Base-by-base conservation (phyloP, 2,888 invertebrate genomes). In the Hypercompe scribonia region DNA sequence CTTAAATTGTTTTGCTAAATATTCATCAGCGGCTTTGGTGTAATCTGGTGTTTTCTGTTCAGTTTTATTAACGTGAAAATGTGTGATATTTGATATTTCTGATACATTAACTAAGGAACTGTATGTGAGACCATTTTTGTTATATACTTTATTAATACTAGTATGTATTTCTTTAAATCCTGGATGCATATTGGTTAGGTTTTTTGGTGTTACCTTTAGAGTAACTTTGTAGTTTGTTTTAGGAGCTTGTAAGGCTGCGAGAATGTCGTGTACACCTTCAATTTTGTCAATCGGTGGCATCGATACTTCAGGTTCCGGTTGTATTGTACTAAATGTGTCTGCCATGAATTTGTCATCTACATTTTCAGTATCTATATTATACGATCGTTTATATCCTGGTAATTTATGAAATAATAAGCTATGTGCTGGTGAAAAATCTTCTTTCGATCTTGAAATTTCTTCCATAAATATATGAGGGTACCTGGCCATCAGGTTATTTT, bases 161-260 rank as follows among this genome's bases (percentile, higher is more conserved):
- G 94, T 93, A 65, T 93, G 93, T 54, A 93, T 81, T 90, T 94
- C 94, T 86, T 94, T 95, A 64, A 91, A 94, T 0, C 92, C 92
- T 15, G 90, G 81, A 73, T 88, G 84, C 2, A 87, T 63, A 0
- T 90, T 85, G 3, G 90, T 86, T 0, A 72, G 68, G 70, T 93
- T 93, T 87, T 92, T 93, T 0, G 95, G 95, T 13, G 88, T 73
- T n/a, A 95, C 88, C 86, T 93, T 95, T 0, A 95, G 89, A 2
- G 92, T 91, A 0, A 95, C 79, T 86, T 92, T 94, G 61, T 92
- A 94, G 54, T 93, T 79, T 72, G 81, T 74, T 80, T 88, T 73
- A 58, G 80, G 75, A 1, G 83, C 76, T 33, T 86, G 82, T 61
- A 91, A 78, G n/a, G 89, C 84, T 3, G 87, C 83, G 0, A 90